phyloP scores from a whole-genome alignment of 2,113 vertebrate species.

The Jaculus jaculus region DNA sequence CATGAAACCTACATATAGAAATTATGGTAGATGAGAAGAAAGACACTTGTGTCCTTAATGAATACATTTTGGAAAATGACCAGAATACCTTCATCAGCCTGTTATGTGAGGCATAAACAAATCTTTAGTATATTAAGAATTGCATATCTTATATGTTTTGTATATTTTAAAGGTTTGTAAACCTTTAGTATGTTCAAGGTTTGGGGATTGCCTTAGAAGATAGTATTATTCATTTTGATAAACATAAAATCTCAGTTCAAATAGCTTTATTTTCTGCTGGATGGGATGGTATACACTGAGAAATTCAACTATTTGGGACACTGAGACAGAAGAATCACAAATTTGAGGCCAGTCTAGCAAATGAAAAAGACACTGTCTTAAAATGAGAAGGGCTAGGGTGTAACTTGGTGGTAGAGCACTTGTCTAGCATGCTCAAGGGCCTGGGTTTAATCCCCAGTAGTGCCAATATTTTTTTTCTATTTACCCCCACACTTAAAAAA shows the following conservation, averaged over 20 bases:
- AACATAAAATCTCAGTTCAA: neutral
- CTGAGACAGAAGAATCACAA: neutral
- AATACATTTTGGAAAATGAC: neutral
- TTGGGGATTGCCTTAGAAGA: neutral
- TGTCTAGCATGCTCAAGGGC: neutral
- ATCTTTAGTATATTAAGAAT: neutral
- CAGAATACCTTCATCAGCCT: neutral
- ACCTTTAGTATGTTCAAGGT: neutral
- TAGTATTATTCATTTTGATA: neutral
- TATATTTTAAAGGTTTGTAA: neutral
- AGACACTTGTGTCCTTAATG: neutral
- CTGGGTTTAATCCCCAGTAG: neutral
- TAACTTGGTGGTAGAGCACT: neutral
- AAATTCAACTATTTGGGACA: neutral
- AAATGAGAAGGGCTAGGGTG: neutral
- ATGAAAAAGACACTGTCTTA: neutral
- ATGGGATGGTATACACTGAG: neutral
- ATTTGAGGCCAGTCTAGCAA: neutral
- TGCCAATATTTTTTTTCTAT: too few species aligned
- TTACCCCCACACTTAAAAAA: too few species aligned
- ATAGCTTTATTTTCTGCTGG: constrained; percentile 3
- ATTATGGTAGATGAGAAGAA: neutral
- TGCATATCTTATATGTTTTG: neutral
- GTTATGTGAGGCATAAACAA: neutral
- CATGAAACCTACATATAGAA: neutral